These are phyloP conservation scores for Chloromyia formosa DNA, from an alignment of 2,888 invertebrate genomes.

Conservation along the genomic window DNA sequence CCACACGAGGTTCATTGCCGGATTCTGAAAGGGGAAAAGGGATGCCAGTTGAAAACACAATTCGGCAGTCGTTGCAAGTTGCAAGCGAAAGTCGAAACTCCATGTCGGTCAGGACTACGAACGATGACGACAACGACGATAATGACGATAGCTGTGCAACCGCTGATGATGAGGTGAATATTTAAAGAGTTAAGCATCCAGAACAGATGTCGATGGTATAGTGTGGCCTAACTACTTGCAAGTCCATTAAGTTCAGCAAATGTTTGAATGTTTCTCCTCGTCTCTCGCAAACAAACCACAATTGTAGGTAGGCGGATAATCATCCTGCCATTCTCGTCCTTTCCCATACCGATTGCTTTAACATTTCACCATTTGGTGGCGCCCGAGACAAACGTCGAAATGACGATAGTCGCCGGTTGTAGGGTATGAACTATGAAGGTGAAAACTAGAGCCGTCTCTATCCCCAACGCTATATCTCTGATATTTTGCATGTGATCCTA, in stretches of 20 bases:
- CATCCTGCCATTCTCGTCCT: slow-evolving; percentile 17
- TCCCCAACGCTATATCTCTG: neutral
- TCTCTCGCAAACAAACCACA: slow-evolving; percentile 38
- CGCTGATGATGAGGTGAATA: slow-evolving; percentile 37
- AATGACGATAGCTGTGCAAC: neutral
- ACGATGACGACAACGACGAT: slow-evolving; percentile 25
- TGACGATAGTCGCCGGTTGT: too few relatives aligned
- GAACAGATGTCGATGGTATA: slow-evolving; percentile 33
- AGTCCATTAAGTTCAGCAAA: slow-evolving; percentile 46
- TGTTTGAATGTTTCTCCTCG: slow-evolving; percentile 41
- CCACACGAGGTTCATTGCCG: neutral
- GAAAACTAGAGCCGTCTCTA: too few relatives aligned
- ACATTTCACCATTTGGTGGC: neutral
- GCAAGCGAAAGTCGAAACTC: neutral
- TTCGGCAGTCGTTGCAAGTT: neutral
- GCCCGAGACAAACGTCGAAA: too few relatives aligned
- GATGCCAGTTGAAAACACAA: neutral
- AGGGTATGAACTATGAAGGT: too few relatives aligned
- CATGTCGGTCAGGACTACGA: too few relatives aligned
- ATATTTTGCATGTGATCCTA: too few relatives aligned
- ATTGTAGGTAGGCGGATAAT: neutral
- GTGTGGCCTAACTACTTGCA: slow-evolving; percentile 41
- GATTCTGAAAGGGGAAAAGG: neutral
- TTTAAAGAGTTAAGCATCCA: slow-evolving; percentile 39
- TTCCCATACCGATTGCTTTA: neutral